phyloP scores from a whole-genome alignment of 1,140 invertebrate species.

The Trissolcus basalis region DNA sequence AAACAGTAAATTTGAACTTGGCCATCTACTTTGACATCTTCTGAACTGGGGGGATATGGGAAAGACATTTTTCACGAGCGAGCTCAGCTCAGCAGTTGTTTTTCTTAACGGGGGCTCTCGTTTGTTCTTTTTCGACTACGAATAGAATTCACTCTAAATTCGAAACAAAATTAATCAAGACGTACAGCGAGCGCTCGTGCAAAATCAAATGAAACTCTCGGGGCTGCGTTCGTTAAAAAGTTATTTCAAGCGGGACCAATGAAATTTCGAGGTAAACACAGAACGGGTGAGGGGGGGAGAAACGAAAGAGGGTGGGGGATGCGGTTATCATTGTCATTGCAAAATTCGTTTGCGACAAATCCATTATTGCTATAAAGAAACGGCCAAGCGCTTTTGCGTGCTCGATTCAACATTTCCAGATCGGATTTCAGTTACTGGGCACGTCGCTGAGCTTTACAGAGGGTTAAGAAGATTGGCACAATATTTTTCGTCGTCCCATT shows the following conservation, averaged over 20 bases:
- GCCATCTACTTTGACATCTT: not conserved
- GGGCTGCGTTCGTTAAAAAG: constrained; percentile 28
- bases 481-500: constrained; percentile 42
- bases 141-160: constrained; percentile 74
- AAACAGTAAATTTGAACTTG: no score
- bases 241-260: constrained; percentile 23
- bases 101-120: constrained; percentile 57
- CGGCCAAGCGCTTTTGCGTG: constrained; percentile 32
- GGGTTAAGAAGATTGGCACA: constrained; percentile 53
- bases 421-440: constrained; percentile 37
- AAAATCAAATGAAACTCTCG: constrained; percentile 38
- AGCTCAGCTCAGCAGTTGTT: constrained; percentile 29
- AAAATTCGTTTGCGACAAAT: constrained; percentile 31
- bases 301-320: constrained; percentile 5
- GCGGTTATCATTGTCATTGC: constrained; percentile 16
- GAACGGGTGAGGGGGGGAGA: not conserved
- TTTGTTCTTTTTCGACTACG: constrained; percentile 61
- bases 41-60: not conserved
- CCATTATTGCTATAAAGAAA: constrained; percentile 30
- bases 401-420: constrained; percentile 17
- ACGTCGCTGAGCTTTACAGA: constrained; percentile 41
- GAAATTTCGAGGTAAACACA: constrained; percentile 15
- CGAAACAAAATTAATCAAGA: constrained; percentile 68
- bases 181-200: constrained; percentile 18
- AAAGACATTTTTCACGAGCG: not conserved